Base-by-base conservation (phyloP, 2,113 vertebrate species). In the Lasiurus borealis region DNA sequence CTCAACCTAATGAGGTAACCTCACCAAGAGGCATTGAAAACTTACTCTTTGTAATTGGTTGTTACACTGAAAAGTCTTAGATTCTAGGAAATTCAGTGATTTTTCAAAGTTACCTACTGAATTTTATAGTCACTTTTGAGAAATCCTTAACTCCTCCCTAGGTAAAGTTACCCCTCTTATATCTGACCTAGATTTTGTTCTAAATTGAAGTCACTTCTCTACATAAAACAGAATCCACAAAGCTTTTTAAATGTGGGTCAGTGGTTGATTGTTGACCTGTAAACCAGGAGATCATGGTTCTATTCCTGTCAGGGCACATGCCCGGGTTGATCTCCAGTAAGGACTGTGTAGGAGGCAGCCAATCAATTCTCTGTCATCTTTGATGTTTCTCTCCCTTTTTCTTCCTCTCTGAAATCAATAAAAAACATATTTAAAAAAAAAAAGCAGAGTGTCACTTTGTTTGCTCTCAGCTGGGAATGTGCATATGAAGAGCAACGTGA, bases 1-100 rank as follows among this genome's bases (percentile, higher is more conserved):
- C 99, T 62, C 99, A 99, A 85, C 98, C 99, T 34, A 97, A 98
- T 52, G 98, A 99, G 98, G 99, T 99, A 98, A 97, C 48, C 18
- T 69, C 68, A 52, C 4, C 25, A 27, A 31, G 52, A 40, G 27
- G 5, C 18, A 3, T 3, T 27, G 75, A 36, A 48, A 62, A 75
- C 52, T 36, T 34, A 48, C 46, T 77, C 31, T 5, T 0, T 0
- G 9, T 29, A 8, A 13, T 19, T 23, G n/a, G 2, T 6, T 0
- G 0, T 3, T 21, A 6, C 82, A 10, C 64, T 44, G 11, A 21
- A 14, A 93, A 62, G 73, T 11, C 10, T 50, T 93, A 73, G 1
- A 66, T 84, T 80, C 64, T 48, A 46, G 59, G 21, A 85, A 64
- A 69, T 85, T 66, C 34, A 82, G 44, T 0, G 84, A 19, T 96